Evolutionary conservation across 2,113 vertebrate genomes (phyloP), one percentile per base, ranked within the genome.

Genomic region (Austrofundulus limnaeus): DNA sequence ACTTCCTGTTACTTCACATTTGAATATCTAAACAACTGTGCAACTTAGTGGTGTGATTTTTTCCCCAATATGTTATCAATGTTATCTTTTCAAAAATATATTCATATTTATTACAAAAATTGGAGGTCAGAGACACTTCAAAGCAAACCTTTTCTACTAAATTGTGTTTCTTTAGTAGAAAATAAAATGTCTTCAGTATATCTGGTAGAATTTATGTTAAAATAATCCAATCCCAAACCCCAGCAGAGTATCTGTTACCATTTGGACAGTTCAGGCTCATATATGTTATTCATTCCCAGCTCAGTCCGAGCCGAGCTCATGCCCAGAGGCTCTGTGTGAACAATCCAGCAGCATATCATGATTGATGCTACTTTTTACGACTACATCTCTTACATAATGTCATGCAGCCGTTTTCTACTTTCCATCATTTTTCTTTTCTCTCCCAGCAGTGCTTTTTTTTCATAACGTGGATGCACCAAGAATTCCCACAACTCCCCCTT

Each of bases 401-500:
- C 60, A 19, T 28, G 60, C 53, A 60, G 66, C 66, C 48, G 19
- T 61, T 39, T 43, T 20, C 41, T 51, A 20, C 63, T 56, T 58
- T 56, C 59, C 50, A 6, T 46, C 20, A 31, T 67, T 57, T 74
- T 3, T 2, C 20, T 66, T 51, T 62, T 53, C 54, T 80, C 59
- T 62, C 63, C 49, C 62, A 59, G 74, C 72, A 71, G 60, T 63
- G 70, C 47, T 48, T 56, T 72, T 21, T 63, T 45, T 41, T 46
- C 6, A 1, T 38, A 15, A 20, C 24, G 43, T 31, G 45, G 49
- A 46, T 34, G 34, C 49, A 28, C 47, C 23, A 25, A 56, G 42
- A 48, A 61, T 61, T 81, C 66, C 63, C 37, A 71, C 47, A 77
- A 77, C 60, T 42, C 63, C 31, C 23, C 6, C 23, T 68, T 57